phyloP scores from a whole-genome alignment of 2,888 invertebrate genomes.

The Chloromyia formosa region DNA sequence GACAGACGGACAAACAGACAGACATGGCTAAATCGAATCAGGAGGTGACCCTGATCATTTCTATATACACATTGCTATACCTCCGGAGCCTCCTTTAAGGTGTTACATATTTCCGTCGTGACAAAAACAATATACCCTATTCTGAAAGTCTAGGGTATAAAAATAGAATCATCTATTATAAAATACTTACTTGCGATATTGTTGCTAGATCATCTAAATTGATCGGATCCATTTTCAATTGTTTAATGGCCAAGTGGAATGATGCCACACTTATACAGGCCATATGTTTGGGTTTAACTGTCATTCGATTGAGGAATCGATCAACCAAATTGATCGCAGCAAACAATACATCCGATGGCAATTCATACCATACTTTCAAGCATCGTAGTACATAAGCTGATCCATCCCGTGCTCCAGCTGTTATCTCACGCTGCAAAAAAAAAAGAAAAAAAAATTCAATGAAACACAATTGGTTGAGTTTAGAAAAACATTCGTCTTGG shows the following conservation, averaged over 20 bases:
- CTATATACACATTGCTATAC: too few species aligned
- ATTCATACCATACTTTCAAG: conserved; percentile 85
- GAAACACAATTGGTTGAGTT: neutral
- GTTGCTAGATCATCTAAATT: conserved; percentile 75
- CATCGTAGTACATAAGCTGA: conserved; percentile 83
- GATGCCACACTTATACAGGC: conserved; percentile 88
- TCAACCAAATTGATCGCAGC: conserved; percentile 82
- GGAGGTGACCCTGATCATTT: too few species aligned
- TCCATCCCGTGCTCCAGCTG: conserved; percentile 78
- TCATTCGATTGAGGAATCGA: conserved; percentile 84
- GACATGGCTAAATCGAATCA: too few species aligned
- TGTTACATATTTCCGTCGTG: too few species aligned
- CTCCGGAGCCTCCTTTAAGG: too few species aligned
- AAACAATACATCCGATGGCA: conserved; percentile 81
- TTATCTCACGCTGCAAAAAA: conserved; percentile 69
- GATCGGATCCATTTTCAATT: conserved; percentile 69
- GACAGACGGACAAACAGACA: too few species aligned
- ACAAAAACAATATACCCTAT: too few species aligned
- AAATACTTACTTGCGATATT: conserved; percentile 63
- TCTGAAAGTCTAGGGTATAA: too few species aligned
- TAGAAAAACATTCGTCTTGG: neutral
- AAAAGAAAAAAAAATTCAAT: neutral
- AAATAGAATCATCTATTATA: neutral
- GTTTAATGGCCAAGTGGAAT: conserved; percentile 82
- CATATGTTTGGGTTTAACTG: conserved; percentile 82